Evolutionary conservation across 2,888 invertebrate genomes (phyloP).

Genomic region (Clistopyga incitator): DNA sequence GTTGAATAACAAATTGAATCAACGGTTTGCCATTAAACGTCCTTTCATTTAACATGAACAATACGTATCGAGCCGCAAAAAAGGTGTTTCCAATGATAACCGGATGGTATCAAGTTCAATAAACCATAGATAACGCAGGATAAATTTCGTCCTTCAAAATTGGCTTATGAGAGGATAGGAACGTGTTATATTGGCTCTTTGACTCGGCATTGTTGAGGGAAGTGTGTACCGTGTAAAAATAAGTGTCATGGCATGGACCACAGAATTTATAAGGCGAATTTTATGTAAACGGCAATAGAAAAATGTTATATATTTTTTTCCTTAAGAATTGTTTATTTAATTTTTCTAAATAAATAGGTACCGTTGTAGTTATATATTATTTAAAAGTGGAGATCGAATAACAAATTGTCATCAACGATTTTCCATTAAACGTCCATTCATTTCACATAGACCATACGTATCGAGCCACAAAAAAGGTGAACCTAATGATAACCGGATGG

Average conservation of each 20-base stretch:
- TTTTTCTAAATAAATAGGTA: no score
- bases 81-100: constrained; percentile 14
- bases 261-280: no score
- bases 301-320: no score
- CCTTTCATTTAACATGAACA: neutral
- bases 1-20: neutral
- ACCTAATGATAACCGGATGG: constrained; percentile 33
- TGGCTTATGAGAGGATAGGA: constrained; percentile 43
- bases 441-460: neutral
- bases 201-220: constrained; percentile 60
- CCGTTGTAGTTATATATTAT: no score
- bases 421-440: neutral
- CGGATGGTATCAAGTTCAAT: constrained; percentile 35
- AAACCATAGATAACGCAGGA: constrained; percentile 43
- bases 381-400: neutral
- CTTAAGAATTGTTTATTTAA: no score
- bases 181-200: constrained; percentile 54
- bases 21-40: neutral
- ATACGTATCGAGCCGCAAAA: neutral
- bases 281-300: no score
- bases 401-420: neutral
- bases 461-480: neutral
- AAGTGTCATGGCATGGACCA: constrained; percentile 45
- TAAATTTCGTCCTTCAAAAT: constrained; percentile 54
- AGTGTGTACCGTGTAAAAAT: constrained; percentile 62